Conservation (phyloP, 2,888 invertebrate genomes). For the Odontothrips loti region DNA sequence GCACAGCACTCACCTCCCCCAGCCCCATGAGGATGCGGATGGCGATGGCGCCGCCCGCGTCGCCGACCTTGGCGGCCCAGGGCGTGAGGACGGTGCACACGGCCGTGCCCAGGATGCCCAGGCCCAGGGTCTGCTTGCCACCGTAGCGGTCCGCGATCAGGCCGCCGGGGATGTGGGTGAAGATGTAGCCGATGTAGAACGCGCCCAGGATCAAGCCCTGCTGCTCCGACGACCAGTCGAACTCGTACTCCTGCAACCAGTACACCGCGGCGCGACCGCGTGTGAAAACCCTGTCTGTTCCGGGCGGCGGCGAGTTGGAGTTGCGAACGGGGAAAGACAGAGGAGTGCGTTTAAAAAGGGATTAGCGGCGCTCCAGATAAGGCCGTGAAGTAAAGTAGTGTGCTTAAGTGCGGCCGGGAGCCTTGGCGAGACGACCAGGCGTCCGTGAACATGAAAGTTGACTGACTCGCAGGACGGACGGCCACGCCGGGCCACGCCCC, state of each 20-base stretch:
- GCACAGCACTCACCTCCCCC: slow-evolving; percentile 46
- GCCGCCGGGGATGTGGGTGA: slow-evolving; percentile 51
- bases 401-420: too few relatives aligned
- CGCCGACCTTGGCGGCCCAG: slow-evolving; percentile 44
- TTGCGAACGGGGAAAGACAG: too few relatives aligned
- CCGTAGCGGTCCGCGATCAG: slow-evolving; percentile 47
- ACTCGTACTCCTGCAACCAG: slow-evolving; percentile 48
- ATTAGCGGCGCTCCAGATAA: too few relatives aligned
- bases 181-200: slow-evolving; percentile 51
- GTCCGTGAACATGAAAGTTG: too few relatives aligned
- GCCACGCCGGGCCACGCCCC: too few relatives aligned
- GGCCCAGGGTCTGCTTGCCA: slow-evolving; percentile 49
- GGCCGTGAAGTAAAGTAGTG: too few relatives aligned
- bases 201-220: slow-evolving; percentile 47
- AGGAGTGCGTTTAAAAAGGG: too few relatives aligned
- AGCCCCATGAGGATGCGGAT: slow-evolving; percentile 48
- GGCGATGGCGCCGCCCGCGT: slow-evolving; percentile 43
- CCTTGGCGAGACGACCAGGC: too few relatives aligned
- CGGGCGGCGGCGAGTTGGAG: too few relatives aligned
- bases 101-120: slow-evolving; percentile 48
- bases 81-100: slow-evolving; percentile 49
- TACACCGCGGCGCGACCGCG: too few relatives aligned
- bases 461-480: too few relatives aligned
- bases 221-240: slow-evolving; percentile 63
- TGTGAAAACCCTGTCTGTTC: too few relatives aligned